Evolutionary conservation across 1,140 invertebrate genomes (phyloP).

Genomic region (Hylaeus anthracinus): DNA sequence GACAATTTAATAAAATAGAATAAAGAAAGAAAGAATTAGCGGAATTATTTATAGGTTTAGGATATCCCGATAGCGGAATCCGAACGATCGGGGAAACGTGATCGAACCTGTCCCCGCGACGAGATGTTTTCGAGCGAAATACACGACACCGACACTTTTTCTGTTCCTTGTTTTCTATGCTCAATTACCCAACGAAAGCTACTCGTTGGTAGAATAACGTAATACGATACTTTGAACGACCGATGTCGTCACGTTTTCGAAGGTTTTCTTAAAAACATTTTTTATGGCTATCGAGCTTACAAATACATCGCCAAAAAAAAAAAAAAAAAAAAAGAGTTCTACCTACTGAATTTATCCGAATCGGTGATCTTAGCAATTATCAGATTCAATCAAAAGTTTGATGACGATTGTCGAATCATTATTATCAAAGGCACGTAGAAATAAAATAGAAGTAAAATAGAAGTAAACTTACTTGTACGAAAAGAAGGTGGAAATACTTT

Average conservation of each 20-base stretch:
- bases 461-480: neutral
- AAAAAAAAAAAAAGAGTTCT: too few relatives aligned
- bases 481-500: neutral
- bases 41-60: constrained; percentile 9
- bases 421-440: neutral
- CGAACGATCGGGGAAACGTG: neutral
- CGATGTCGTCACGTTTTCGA: too few relatives aligned
- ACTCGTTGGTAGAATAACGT: neutral
- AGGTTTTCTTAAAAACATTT: too few relatives aligned
- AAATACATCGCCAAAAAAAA: too few relatives aligned
- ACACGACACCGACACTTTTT: neutral
- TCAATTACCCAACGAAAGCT: neutral
- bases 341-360: neutral
- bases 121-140: neutral
- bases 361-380: neutral
- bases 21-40: constrained; percentile 9
- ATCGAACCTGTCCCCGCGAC: neutral
- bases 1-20: constrained; percentile 50
- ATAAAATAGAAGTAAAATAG: neutral
- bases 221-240: too few relatives aligned
- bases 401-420: neutral
- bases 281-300: too few relatives aligned
- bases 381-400: too few relatives aligned
- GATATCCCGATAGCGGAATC: neutral
- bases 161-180: neutral